phyloP scores from a whole-genome alignment of 2,888 invertebrate species.

The Eupithecia centaureata region DNA sequence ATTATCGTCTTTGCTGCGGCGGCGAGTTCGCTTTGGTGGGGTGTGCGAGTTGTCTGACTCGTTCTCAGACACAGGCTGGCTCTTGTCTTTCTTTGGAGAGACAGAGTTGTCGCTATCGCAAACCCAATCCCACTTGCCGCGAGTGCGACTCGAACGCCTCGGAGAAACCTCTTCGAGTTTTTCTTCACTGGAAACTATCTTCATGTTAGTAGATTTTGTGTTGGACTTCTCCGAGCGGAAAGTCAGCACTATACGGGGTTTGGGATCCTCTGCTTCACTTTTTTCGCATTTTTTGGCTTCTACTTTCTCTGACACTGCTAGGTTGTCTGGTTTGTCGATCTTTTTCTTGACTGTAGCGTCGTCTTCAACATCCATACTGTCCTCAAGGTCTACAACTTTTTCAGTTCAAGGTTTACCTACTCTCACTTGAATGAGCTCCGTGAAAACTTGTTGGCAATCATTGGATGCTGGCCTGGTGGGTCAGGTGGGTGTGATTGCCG shows the following conservation, averaged over 20 bases:
- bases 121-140: conserved; percentile 72
- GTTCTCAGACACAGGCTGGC: conserved; percentile 67
- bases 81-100: conserved; percentile 63
- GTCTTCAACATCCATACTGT: conserved; percentile 72
- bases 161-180: conserved; percentile 71
- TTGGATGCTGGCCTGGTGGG: background rate
- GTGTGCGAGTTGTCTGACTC: conserved; percentile 67
- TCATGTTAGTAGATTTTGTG: conserved; percentile 80
- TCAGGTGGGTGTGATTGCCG: background rate
- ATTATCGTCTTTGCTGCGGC: conserved; percentile 86
- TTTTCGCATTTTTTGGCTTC: conserved; percentile 64
- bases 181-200: conserved; percentile 77
- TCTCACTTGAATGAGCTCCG: conserved; percentile 33
- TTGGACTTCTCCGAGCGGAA: conserved; percentile 85
- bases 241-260: conserved; percentile 85
- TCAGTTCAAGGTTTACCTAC: conserved; percentile 41
- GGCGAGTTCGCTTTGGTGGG: conserved; percentile 85
- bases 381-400: conserved; percentile 57
- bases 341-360: conserved; percentile 64
- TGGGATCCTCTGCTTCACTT: conserved; percentile 69
- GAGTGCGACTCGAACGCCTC: conserved; percentile 66
- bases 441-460: conserved; percentile 7
- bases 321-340: conserved; percentile 62
- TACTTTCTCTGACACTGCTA: conserved; percentile 59
- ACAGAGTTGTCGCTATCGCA: conserved; percentile 62